phyloP scores from a whole-genome alignment of 2,888 invertebrate species.

The Pristionchus fissidentatus region DNA sequence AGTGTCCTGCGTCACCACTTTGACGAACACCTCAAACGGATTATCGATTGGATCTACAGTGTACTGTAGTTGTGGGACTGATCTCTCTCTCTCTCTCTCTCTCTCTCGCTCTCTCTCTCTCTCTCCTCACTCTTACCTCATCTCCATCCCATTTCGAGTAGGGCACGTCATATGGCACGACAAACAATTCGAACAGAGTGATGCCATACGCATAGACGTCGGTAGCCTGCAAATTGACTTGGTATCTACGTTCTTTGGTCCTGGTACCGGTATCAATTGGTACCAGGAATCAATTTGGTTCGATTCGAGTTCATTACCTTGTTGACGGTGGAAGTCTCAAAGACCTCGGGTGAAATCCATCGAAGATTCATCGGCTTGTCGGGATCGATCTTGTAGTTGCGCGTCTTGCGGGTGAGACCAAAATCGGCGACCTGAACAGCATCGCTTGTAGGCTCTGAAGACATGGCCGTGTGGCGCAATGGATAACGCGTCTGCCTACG shows the following conservation, averaged over 20 bases:
- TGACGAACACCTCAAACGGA: conserved; percentile 52
- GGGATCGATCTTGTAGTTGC: conserved; percentile 54
- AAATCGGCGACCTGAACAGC: conserved; percentile 56
- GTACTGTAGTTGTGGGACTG: background rate
- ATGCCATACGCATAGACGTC: conserved; percentile 59
- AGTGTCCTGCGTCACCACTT: conserved; percentile 52
- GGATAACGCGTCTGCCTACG: conserved; percentile 75
- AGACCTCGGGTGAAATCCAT: conserved; percentile 60
- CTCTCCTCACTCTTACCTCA: conserved; percentile 50
- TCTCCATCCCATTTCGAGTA: conserved; percentile 56
- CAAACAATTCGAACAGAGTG: conserved; percentile 54
- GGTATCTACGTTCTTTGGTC: background rate
- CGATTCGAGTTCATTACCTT: background rate
- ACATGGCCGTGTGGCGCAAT: conserved; percentile 59
- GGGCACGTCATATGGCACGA: conserved; percentile 54
- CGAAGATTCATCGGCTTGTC: conserved; percentile 59
- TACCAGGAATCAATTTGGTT: background rate
- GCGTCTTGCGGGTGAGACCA: conserved; percentile 54
- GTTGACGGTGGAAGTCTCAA: conserved; percentile 52
- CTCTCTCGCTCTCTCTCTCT: too few relatives aligned
- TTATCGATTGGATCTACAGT: background rate
- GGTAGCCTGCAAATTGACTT: conserved; percentile 47
- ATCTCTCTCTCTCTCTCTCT: too few relatives aligned
- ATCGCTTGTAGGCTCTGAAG: background rate
- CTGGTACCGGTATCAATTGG: background rate